phyloP scores from a whole-genome alignment of 2,888 invertebrate species.

The Glyphotaelius pellucidus region DNA sequence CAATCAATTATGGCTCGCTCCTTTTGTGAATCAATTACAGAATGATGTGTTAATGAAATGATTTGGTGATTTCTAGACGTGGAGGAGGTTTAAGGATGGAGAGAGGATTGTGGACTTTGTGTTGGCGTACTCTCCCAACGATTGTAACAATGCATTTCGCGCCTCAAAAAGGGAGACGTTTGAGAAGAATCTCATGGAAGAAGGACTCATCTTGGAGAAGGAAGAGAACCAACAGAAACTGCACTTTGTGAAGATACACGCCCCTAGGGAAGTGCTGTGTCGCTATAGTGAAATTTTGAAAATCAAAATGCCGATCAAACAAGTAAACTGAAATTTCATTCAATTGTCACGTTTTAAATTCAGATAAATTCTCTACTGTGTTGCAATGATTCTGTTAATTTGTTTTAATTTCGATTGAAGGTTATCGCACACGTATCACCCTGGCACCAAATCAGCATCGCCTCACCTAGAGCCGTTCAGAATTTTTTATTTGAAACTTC shows the following conservation, averaged over 20 bases:
- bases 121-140: conserved; percentile 77
- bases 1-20: not conserved
- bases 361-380: not conserved
- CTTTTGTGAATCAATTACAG: conserved; percentile 11
- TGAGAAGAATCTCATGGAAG: conserved; percentile 79
- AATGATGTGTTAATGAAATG: not conserved
- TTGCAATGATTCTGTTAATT: not conserved
- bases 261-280: conserved; percentile 83
- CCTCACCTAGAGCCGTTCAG: no score
- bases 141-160: conserved; percentile 69
- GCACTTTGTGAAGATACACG: conserved; percentile 85
- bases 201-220: conserved; percentile 80
- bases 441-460: no score
- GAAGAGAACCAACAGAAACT: conserved; percentile 80
- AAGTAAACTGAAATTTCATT: conserved; percentile 72
- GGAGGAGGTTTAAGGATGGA: conserved; percentile 76
- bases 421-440: no score
- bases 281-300: conserved; percentile 88
- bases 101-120: conserved; percentile 79
- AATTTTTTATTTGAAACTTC: no score
- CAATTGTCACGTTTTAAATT: not conserved
- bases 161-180: conserved; percentile 76
- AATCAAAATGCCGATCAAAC: conserved; percentile 86
- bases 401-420: no score
- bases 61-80: conserved; percentile 71